Conservation (phyloP, 1,140 invertebrate species). For the Nilaparvata lugens region DNA sequence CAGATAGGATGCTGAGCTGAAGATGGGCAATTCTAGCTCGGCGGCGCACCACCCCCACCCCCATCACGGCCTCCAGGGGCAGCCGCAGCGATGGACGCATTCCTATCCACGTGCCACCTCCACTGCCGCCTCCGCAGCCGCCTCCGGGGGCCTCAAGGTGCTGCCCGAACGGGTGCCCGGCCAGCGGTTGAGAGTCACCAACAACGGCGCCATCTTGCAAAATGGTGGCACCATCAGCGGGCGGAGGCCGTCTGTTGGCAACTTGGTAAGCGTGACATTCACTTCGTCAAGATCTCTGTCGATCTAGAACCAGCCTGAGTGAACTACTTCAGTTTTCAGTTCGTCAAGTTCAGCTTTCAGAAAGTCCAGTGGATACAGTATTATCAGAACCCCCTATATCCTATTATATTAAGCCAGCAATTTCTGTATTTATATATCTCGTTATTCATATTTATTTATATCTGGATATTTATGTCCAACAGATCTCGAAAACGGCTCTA, state of each 20-base stretch:
- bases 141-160: conserved; percentile 44
- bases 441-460: too few species aligned
- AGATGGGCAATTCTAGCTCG: conserved; percentile 29
- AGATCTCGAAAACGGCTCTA: too few species aligned
- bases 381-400: too few species aligned
- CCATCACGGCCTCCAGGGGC: conserved; percentile 10
- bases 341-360: too few species aligned
- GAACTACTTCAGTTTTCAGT: too few species aligned
- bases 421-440: too few species aligned
- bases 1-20: background rate
- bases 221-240: conserved; percentile 68
- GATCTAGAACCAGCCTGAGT: too few species aligned
- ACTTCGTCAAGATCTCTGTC: too few species aligned
- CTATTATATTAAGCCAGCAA: too few species aligned
- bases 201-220: conserved; percentile 69
- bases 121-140: conserved; percentile 24
- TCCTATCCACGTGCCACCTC: conserved; percentile 38
- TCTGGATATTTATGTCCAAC: too few species aligned
- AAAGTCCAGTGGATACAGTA: too few species aligned
- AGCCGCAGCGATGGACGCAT: conserved; percentile 34
- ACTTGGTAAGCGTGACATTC: too few species aligned
- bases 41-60: conserved; percentile 11
- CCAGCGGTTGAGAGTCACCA: conserved; percentile 53
- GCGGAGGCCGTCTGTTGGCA: conserved; percentile 33
- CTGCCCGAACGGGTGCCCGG: conserved; percentile 51